These are phyloP conservation scores for Leucopternis melanops DNA, from an alignment of 2,113 vertebrate species.

Conservation along the genomic window DNA sequence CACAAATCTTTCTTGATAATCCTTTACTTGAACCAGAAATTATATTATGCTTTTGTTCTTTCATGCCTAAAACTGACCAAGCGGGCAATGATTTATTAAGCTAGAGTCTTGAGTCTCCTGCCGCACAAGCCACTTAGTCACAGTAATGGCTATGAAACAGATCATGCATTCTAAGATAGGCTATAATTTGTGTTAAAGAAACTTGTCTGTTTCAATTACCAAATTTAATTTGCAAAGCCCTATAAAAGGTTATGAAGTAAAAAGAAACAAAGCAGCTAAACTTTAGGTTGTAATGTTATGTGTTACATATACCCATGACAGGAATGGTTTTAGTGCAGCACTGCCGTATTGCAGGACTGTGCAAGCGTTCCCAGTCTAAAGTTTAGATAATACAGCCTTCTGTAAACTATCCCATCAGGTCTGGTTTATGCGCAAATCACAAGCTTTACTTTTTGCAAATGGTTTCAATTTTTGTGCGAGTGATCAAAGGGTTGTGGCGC, in stretches of 20 bases:
- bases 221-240: conserved; percentile 55
- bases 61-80: conserved; percentile 60
- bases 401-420: not conserved
- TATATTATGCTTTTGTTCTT: conserved; percentile 58
- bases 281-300: not conserved
- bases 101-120: conserved; percentile 39
- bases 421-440: conserved; percentile 49
- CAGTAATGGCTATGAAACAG: conserved; percentile 51
- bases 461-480: conserved; percentile 54
- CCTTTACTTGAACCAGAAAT: conserved; percentile 53
- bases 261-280: conserved; percentile 35
- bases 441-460: conserved; percentile 47
- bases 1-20: conserved; percentile 63
- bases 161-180: conserved; percentile 54
- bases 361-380: not conserved
- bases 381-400: not conserved
- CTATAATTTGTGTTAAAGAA: conserved; percentile 60
- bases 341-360: not conserved
- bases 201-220: conserved; percentile 57
- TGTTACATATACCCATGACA: not conserved
- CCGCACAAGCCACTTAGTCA: conserved; percentile 47
- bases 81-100: conserved; percentile 51
- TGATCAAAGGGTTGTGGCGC: conserved; percentile 60
- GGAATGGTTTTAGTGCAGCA: not conserved
- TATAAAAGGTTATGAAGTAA: conserved; percentile 48